A percentile compares a stretch with the other conserved stretches of the same genome.
These are phyloP conservation scores for Protobothrops mucrosquamatus DNA, from an alignment of 2,113 vertebrate species.

Conservation along the genomic window DNA sequence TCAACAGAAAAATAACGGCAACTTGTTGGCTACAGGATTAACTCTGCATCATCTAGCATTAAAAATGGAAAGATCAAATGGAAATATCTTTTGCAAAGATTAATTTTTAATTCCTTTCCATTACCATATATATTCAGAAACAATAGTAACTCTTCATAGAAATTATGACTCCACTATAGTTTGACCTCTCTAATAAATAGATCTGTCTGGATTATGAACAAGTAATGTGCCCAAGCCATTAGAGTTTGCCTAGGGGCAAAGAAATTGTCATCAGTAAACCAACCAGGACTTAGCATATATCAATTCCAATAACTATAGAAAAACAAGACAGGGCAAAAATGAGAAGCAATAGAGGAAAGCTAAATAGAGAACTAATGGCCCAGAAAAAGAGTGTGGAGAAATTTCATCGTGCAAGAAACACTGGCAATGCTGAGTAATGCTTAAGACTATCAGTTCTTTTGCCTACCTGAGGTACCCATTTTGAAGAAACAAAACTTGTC, in stretches of 20 bases:
- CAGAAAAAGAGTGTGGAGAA: neutral
- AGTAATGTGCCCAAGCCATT: neutral
- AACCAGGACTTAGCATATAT: neutral
- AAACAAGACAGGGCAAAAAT: neutral
- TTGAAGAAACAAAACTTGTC: constrained; percentile 94
- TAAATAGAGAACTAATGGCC: neutral
- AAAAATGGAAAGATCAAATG: neutral
- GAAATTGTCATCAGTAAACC: neutral
- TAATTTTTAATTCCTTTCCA: neutral
- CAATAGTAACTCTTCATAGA: neutral
- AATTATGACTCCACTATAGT: neutral
- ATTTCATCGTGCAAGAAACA: neutral
- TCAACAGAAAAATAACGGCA: neutral
- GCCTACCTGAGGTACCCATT: constrained; percentile 94
- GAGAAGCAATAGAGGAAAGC: neutral
- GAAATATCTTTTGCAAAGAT: neutral
- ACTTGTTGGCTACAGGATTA: neutral
- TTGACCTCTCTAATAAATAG: neutral
- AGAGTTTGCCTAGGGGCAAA: neutral
- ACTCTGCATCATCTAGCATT: neutral
- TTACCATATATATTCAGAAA: neutral
- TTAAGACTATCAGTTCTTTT: neutral
- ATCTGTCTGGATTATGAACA: neutral
- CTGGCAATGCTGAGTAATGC: neutral
- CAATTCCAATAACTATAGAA: neutral